Evolutionary conservation across 2,888 invertebrate species (phyloP), one percentile per base, ranked within the genome.

Genomic region (Tanytarsus gracilentus): DNA sequence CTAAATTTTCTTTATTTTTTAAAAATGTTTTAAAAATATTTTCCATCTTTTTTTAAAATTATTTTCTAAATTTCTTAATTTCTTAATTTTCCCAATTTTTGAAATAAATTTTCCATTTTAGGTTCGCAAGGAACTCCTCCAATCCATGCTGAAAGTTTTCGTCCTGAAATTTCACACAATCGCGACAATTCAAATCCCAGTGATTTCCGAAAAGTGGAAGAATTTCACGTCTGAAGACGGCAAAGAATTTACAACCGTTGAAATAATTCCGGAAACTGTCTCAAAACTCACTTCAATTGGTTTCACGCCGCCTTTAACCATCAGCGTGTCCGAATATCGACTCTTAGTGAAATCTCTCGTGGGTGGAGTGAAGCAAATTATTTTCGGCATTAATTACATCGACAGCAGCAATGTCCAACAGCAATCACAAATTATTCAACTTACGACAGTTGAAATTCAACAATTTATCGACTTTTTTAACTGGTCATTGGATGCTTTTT

Each of bases 141-240:
- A 96, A 81, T 80, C 90, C 61, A 90, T 98, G 77, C 75, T 99
- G 5, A 92, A 96, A 72, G 93, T 96, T 0, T 95, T 97, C 69
- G 93, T 96, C 0, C 78, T 95, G 27, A 99, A 98, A 75, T 95
- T 98, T 71, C 93, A 96, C 72, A 91, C 93, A 0, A 90, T 99
- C 65, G 88, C 96, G 0, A 93, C 94, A 71, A 80, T 94, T 48
- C 96, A 98, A 67, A 75, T 96, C 61, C 95, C 95, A 0, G 81
- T 86, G 51, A 78, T 94, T 25, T 79, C 86, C 66, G 85, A 84
- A 64, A 95, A 91, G 76, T 88, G 88, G 82, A 89, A 74, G 23
- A 30, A 26, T 30, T 14, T 1, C n/a, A 6, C 25, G 1, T 16
- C n/a, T 21, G 26, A 44, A 1, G 2, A n/a, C 1, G 0, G 73